Evolutionary conservation across 2,888 invertebrate species (phyloP).

Genomic region (Pyrocoelia pectoralis): DNA sequence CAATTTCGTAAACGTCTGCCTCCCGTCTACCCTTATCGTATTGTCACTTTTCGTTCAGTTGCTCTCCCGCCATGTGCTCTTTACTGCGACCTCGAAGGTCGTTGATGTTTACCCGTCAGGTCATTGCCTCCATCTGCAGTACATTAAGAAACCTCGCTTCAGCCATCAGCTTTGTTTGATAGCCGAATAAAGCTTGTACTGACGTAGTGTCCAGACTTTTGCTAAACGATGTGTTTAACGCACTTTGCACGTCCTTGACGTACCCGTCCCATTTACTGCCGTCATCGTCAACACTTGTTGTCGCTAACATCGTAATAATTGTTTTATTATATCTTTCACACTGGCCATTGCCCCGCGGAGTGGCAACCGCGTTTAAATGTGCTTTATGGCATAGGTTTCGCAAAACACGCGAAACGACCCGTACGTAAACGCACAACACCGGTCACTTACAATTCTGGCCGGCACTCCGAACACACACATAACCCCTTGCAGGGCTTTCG

Average conservation of each 20-base stretch:
- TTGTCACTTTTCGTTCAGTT: neutral
- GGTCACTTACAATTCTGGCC: slow-evolving; percentile 40
- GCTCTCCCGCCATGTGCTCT: too few relatives aligned
- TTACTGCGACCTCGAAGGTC: too few relatives aligned
- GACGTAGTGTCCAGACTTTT: neutral
- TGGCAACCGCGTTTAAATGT: slow-evolving; percentile 37
- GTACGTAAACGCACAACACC: slow-evolving; percentile 43
- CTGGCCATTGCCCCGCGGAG: slow-evolving; percentile 41
- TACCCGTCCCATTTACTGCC: neutral
- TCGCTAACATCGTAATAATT: neutral
- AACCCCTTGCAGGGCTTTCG: slow-evolving; percentile 29
- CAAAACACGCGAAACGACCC: slow-evolving; percentile 41
- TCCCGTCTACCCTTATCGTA: neutral
- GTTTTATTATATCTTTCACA: slow-evolving; percentile 13
- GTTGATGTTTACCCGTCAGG: too few relatives aligned
- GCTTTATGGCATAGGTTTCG: slow-evolving; percentile 37
- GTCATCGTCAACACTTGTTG: neutral
- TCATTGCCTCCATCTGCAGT: neutral
- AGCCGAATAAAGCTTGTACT: neutral
- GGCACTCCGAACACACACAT: slow-evolving; percentile 41
- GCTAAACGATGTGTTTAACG: neutral
- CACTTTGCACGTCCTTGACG: slow-evolving; percentile 3
- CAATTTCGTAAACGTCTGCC: neutral
- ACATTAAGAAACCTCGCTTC: neutral
- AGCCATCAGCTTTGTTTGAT: neutral